These are phyloP conservation scores for Garra rufa DNA, from an alignment of 2,113 vertebrate species.

Conservation along the genomic window DNA sequence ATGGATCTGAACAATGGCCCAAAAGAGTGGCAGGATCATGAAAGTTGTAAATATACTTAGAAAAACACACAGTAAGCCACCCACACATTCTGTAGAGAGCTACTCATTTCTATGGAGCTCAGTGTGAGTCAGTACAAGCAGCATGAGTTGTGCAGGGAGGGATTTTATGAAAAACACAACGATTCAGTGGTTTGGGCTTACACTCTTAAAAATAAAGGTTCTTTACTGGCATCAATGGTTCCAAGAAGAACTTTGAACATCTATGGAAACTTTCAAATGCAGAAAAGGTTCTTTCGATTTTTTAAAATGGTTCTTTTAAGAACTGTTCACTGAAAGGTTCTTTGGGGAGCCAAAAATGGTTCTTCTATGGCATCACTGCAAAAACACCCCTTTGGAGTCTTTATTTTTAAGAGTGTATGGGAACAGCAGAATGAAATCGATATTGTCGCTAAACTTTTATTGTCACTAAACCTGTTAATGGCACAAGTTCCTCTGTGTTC, in stretches of 20 bases:
- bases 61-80: slow-evolving; percentile 35
- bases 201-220: too few relatives aligned
- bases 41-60: slow-evolving; percentile 23
- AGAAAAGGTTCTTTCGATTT: too few relatives aligned
- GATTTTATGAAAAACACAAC: slow-evolving; percentile 6
- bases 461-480: not conserved
- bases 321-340: too few relatives aligned
- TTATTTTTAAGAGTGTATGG: too few relatives aligned
- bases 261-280: too few relatives aligned
- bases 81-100: slow-evolving; percentile 30
- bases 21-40: slow-evolving; percentile 39
- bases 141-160: not conserved
- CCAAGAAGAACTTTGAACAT: too few relatives aligned
- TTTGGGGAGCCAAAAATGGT: too few relatives aligned
- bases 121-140: slow-evolving; percentile 24
- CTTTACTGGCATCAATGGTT: too few relatives aligned
- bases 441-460: not conserved
- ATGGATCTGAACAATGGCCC: slow-evolving; percentile 27
- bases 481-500: not conserved
- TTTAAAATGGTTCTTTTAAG: too few relatives aligned
- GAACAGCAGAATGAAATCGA: not conserved
- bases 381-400: too few relatives aligned
- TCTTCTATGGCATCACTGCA: too few relatives aligned
- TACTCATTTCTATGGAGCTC: slow-evolving; percentile 11
- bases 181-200: not conserved